phyloP scores from a whole-genome alignment of 1,140 invertebrate genomes.

The Eupeodes corollae region DNA sequence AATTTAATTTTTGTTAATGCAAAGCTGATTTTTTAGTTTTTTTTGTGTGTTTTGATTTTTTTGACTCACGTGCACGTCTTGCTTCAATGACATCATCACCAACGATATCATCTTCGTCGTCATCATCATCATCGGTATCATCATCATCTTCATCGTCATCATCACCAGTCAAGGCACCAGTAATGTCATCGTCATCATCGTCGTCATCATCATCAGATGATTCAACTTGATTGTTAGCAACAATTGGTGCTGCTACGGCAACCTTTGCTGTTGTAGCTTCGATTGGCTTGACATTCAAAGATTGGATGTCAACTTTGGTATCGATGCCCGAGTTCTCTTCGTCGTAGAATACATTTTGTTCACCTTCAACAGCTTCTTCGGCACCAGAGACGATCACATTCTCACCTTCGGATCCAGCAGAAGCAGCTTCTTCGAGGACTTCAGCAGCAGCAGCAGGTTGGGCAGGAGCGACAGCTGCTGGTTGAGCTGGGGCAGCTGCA shows the following conservation, averaged over 20 bases:
- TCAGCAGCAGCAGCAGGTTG: slow-evolving; percentile 27
- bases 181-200: slow-evolving; percentile 47
- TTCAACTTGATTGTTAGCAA: slow-evolving; percentile 34
- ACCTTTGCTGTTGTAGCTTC: not conserved
- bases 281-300: not conserved
- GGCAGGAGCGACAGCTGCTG: slow-evolving; percentile 34
- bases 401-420: slow-evolving; percentile 32
- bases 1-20: slow-evolving; percentile 29
- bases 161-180: slow-evolving; percentile 49
- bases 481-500: slow-evolving; percentile 37
- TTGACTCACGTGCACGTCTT: slow-evolving; percentile 70
- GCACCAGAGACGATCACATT: slow-evolving; percentile 25
- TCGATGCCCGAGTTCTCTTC: slow-evolving; percentile 27
- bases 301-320: not conserved
- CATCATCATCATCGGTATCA: slow-evolving; percentile 61
- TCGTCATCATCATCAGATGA: slow-evolving; percentile 34
- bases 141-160: slow-evolving; percentile 61
- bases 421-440: slow-evolving; percentile 21
- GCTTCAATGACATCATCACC: slow-evolving; percentile 54
- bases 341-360: slow-evolving; percentile 40
- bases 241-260: slow-evolving; percentile 27
- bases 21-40: slow-evolving; percentile 42
- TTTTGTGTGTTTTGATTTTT: slow-evolving; percentile 44
- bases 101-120: slow-evolving; percentile 50
- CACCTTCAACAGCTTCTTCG: slow-evolving; percentile 27